Conservation (phyloP, 53 echinoderm and acorn worm genomes). For the Holothuria scabra region DNA sequence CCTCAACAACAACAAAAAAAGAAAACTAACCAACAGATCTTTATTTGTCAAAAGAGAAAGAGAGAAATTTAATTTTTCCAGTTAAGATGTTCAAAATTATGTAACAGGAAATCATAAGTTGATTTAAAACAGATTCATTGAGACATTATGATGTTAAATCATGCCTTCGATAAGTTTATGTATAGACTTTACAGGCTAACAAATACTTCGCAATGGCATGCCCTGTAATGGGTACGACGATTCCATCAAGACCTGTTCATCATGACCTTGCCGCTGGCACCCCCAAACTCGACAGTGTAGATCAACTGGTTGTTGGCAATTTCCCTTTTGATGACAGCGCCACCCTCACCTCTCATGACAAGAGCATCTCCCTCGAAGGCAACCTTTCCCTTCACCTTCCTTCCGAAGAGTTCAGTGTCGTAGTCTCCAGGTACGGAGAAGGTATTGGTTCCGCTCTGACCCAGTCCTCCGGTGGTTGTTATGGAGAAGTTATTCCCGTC, state of each 20-base stretch:
- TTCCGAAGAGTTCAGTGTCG: slow-evolving; percentile 44
- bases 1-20: too few relatives aligned
- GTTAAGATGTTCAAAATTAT: too few relatives aligned
- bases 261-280: slow-evolving; percentile 68
- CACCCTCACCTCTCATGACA: slow-evolving; percentile 51
- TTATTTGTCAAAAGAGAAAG: too few relatives aligned
- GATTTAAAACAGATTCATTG: too few relatives aligned
- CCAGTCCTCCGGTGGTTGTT: slow-evolving; percentile 42
- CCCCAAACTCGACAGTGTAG: slow-evolving; percentile 67
- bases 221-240: slow-evolving; percentile 2
- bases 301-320: slow-evolving; percentile 70
- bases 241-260: slow-evolving; percentile 62
- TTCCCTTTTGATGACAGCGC: slow-evolving; percentile 60
- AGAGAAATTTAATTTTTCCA: too few relatives aligned
- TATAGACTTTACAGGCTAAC: too few relatives aligned
- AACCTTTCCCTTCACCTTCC: slow-evolving; percentile 37
- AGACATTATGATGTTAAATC: too few relatives aligned
- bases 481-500: slow-evolving; percentile 43
- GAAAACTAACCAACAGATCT: too few relatives aligned
- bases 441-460: slow-evolving; percentile 29
- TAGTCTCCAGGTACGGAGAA: slow-evolving; percentile 41
- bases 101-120: too few relatives aligned
- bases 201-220: too few relatives aligned
- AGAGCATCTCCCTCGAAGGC: slow-evolving; percentile 56
- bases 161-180: too few relatives aligned